Conservation (phyloP, 2,113 vertebrate species). For the Callipepla squamata region DNA sequence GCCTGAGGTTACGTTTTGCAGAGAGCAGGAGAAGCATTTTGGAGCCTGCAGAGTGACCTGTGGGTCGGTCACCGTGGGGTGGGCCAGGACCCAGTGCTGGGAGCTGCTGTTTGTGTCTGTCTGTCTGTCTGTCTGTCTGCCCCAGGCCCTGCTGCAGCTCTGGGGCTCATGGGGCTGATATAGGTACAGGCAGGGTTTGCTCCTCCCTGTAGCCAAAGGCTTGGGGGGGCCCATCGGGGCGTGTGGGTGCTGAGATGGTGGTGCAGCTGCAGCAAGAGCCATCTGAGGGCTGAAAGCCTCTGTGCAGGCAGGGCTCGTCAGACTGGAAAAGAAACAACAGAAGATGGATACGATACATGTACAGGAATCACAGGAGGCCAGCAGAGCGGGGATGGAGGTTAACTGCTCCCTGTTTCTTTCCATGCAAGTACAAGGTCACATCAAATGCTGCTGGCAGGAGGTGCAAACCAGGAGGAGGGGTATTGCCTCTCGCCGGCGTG, state of each 20-base stretch:
- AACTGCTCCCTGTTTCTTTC: conserved; percentile 29
- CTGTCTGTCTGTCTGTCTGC: not conserved
- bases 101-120: not conserved
- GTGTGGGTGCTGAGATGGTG: conserved; percentile 5
- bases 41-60: fast-evolving
- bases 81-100: not conserved
- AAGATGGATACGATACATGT: not conserved
- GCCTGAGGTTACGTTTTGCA: no score
- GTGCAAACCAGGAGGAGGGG: conserved; percentile 4
- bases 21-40: not conserved
- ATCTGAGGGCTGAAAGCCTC: not conserved
- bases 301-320: not conserved
- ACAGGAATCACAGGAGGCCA: not conserved
- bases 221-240: not conserved
- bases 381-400: not conserved
- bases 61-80: fast-evolving
- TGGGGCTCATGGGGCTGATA: not conserved
- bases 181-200: not conserved
- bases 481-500: not conserved
- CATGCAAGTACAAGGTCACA: conserved; percentile 31
- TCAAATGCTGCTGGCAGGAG: conserved; percentile 21
- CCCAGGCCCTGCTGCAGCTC: not conserved
- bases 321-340: not conserved
- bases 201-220: not conserved
- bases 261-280: not conserved